Evolutionary conservation across 2,888 invertebrate genomes (phyloP), one percentile per base, ranked within the genome.

Genomic region (Melieria picta): DNA sequence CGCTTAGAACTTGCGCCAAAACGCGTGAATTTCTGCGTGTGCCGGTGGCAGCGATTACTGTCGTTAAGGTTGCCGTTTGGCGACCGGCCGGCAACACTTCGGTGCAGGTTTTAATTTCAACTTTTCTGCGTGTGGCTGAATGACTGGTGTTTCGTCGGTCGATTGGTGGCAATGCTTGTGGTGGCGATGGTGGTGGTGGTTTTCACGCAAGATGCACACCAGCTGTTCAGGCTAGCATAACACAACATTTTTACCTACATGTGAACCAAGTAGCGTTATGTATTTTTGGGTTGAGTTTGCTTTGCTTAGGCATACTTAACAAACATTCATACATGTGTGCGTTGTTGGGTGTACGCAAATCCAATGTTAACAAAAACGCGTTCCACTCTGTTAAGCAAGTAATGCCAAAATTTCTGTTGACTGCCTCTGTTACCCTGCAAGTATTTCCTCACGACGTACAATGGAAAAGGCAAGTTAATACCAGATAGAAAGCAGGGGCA

Each of bases 301-400:
- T 68, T 52, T 60, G 55, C 52, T 68, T 57, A 30, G 10, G 16
- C 57, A 11, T 13, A 57, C 16, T 7, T 57, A 16, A 16, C 57
- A 13, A 2, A 57, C 50, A 50, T 50, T 2, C 50, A 50, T 50
- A 10, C 11, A 2, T 50, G 3, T 43, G 43, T 61, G n/a, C 3
- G 61, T 61, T 4, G 6, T 42, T 61, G 7, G 50, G 6, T 4
- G 43, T 62, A 9, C 11, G 10, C 62, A 13, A 10, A 13, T 62
- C 10, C 10, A 30, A 6, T 46, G 45, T 43, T n/a, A 62, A 46
- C 46, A 45, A 47, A 69, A 56, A 66, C 50, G 46, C 75, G 80
- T 82, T 82, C 79, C 79, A 80, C 77, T 79, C 81, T 82, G 80
- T 74, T 81, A 76, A 77, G 50, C 80, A 79, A 75, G 75, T 76